phyloP scores from a whole-genome alignment of 2,113 vertebrate genomes.

The Nipponia nippon region DNA sequence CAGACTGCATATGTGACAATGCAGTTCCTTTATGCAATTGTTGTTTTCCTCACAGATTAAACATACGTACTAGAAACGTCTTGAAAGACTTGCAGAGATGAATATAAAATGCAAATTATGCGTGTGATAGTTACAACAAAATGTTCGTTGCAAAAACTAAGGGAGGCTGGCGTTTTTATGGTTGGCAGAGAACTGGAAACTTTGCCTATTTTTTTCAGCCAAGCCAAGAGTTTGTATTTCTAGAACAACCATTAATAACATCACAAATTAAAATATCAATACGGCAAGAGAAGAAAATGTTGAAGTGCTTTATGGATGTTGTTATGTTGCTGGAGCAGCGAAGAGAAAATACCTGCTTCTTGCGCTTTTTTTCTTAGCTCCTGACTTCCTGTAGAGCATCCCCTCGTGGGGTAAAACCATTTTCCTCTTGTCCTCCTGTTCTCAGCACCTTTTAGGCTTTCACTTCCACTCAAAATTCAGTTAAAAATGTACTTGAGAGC shows the following conservation, averaged over 20 bases:
- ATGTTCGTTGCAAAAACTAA: background rate
- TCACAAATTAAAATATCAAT: background rate
- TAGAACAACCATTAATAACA: background rate
- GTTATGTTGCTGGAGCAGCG: background rate
- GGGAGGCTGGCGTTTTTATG: background rate
- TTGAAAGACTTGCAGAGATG: background rate
- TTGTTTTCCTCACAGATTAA: background rate
- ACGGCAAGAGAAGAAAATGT: background rate
- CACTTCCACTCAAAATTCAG: background rate
- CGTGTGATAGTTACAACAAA: background rate
- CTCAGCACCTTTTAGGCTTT: background rate
- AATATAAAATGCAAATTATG: background rate
- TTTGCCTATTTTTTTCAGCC: background rate
- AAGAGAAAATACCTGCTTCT: background rate
- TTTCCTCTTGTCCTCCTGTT: background rate
- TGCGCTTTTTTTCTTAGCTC: background rate
- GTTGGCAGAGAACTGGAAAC: background rate
- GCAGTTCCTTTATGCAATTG: background rate
- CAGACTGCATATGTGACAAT: background rate
- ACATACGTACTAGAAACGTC: background rate
- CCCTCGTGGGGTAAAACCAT: background rate
- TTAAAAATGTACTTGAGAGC: background rate
- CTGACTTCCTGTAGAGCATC: background rate
- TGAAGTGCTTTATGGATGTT: background rate
- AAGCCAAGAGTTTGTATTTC: background rate